Percentiles rank a stretch among this genome's conserved stretches.
Evolutionary conservation across 2,113 vertebrate genomes (phyloP).

Genomic region (Sporophila hypoxantha): DNA sequence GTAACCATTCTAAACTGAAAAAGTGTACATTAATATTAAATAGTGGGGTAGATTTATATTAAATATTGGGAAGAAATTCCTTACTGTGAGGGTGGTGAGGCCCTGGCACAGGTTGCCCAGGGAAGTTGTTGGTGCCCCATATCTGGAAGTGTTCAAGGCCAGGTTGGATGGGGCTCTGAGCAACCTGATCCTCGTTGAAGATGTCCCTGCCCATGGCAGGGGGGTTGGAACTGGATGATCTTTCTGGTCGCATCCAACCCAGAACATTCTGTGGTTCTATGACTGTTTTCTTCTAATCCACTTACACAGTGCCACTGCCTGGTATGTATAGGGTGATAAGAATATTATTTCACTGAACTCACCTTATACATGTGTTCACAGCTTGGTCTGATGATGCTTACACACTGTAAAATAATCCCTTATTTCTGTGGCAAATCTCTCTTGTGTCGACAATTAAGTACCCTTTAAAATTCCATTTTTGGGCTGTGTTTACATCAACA

Average conservation of each 20-base stretch:
- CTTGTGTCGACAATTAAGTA: not conserved
- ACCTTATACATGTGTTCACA: not conserved
- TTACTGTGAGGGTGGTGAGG: not conserved
- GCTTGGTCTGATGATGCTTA: not conserved
- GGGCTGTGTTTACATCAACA: not conserved
- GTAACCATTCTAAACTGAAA: not conserved
- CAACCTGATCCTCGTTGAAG: not conserved
- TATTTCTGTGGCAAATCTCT: not conserved
- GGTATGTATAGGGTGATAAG: not conserved
- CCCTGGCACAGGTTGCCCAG: not conserved
- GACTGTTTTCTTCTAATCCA: not conserved
- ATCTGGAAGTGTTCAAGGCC: not conserved
- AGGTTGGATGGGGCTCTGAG: not conserved
- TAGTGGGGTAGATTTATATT: not conserved
- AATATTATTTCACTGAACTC: not conserved
- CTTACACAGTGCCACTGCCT: not conserved
- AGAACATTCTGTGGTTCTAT: not conserved
- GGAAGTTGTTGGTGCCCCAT: not conserved
- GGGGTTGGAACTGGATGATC: not conserved
- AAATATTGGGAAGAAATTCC: not conserved
- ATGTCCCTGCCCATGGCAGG: not conserved
- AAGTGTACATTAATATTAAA: not conserved
- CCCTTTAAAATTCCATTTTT: not conserved
- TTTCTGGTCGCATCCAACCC: not conserved
- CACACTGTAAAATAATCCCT: not conserved